A percentile compares a stretch with the other conserved stretches of the same genome.
phyloP scores from a whole-genome alignment of 2,888 invertebrate genomes.

The Lasioglossum lativentre region DNA sequence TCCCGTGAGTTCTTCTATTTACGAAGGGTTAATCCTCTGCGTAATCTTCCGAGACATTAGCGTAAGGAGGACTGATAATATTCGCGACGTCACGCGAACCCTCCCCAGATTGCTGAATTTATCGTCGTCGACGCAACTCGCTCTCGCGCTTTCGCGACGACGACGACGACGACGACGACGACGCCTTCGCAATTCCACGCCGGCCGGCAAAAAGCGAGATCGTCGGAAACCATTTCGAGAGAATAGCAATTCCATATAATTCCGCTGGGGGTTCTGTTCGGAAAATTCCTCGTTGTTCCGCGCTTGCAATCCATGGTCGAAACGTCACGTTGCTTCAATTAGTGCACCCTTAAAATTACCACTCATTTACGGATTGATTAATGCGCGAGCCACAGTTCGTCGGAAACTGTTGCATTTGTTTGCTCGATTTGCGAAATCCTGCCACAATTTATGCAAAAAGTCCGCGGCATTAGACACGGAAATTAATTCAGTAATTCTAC shows the following conservation, averaged over 20 bases:
- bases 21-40: slow-evolving; percentile 50
- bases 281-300: background rate
- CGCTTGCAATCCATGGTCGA: background rate
- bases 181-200: background rate
- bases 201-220: background rate
- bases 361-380: background rate
- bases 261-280: background rate
- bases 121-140: slow-evolving; percentile 21
- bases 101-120: slow-evolving; percentile 41
- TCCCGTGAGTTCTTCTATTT: slow-evolving; percentile 53
- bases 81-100: slow-evolving; percentile 38
- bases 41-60: slow-evolving; percentile 57
- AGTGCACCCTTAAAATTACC: slow-evolving; percentile 1
- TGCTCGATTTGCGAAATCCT: background rate
- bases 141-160: background rate
- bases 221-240: background rate
- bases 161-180: background rate
- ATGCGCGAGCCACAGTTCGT: background rate
- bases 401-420: background rate
- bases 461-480: background rate
- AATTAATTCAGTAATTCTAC: background rate
- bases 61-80: slow-evolving; percentile 50
- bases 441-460: background rate
- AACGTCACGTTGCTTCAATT: background rate
- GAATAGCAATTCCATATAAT: background rate